phyloP scores from a whole-genome alignment of 2,113 vertebrate species.

The Butorides virescens region DNA sequence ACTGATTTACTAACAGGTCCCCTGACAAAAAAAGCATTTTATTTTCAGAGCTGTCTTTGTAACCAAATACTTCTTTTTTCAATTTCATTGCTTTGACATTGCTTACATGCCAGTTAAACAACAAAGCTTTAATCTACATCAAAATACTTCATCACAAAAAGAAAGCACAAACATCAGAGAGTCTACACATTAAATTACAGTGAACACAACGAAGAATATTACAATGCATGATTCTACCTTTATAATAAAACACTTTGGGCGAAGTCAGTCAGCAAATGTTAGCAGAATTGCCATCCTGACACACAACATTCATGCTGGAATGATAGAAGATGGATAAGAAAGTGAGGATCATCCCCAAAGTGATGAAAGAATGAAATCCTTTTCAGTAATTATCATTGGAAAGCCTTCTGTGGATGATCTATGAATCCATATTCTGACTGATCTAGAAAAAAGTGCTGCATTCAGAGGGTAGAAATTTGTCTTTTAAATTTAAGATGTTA shows the following conservation, averaged over 20 bases:
- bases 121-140: conserved; percentile 29
- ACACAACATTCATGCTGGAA: not conserved
- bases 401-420: not conserved
- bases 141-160: not conserved
- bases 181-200: not conserved
- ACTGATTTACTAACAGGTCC: conserved; percentile 19
- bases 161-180: not conserved
- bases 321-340: not conserved
- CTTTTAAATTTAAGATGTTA: not conserved
- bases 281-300: not conserved
- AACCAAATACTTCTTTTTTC: not conserved
- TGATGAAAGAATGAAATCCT: not conserved
- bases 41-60: conserved; percentile 2
- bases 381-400: not conserved
- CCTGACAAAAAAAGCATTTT: conserved; percentile 4
- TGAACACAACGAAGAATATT: not conserved
- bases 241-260: not conserved
- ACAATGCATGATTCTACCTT: not conserved
- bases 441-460: not conserved
- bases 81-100: not conserved
- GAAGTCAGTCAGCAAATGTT: not conserved
- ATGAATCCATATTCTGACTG: not conserved
- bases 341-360: not conserved
- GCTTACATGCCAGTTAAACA: not conserved
- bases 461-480: not conserved